Evolutionary conservation across 2,888 invertebrate species (phyloP), one percentile per base, ranked within the genome.

Genomic region (Andrena bicolor): DNA sequence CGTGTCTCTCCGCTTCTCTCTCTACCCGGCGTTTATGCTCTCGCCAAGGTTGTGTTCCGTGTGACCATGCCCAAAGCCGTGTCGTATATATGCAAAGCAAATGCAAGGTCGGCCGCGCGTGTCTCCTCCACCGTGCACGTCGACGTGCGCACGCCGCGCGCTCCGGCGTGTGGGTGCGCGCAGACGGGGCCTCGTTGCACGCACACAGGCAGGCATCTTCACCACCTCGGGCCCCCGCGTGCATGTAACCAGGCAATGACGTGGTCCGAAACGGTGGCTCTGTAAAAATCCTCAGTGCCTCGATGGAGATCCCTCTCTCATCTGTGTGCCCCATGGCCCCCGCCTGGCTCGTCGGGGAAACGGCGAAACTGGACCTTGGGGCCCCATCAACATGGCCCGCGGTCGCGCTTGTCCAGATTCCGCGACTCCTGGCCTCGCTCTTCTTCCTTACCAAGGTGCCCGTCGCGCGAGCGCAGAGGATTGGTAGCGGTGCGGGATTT

Each of bases 21-120:
- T 13, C 35, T 26, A 71, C 58, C 58, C 66, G 74, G 68, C 85
- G 87, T 89, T 89, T 86, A 86, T 84, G 84, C 82, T 80, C 84
- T 76, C 56, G 81, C 84, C 91, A 91, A 91, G 91, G 91, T 86
- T 90, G 87, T 87, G 85, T 88, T 88, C 85, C 89, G 88, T 83
- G 88, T 86, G 89, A 85, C 90, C 86, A 90, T 91, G 88, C 86
- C 88, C 87, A 86, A 88, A 89, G 89, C 89, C 84, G 83, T 83
- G 81, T 89, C 90, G 90, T 88, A 84, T 91, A 88, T 90, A 90
- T 91, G 91, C 90, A 90, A 90, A 90, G 86, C 89, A 88, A 90
- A 90, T 83, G 91, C 90, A 90, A 90, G 90, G 90, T 90, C 90
- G 89, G 80, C 86, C 88, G 88, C 90, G 90, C 86, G 84, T 85